Percentiles rank a stretch among this genome's conserved stretches.
Conservation (phyloP, 1,140 invertebrate genomes). For the Bombus superbus region DNA sequence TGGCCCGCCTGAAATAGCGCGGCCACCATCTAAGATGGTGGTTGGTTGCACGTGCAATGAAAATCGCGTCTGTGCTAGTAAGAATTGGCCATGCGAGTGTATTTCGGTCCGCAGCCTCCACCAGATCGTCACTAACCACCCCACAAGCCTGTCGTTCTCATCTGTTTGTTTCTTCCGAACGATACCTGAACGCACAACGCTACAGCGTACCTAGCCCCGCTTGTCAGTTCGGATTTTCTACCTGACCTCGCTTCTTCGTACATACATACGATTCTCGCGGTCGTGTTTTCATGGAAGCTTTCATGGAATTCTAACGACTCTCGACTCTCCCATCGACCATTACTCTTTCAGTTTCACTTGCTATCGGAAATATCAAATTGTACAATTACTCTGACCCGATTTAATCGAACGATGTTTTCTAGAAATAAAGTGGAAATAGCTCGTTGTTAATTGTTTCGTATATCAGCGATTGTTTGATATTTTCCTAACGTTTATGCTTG, state of each 20-base stretch:
- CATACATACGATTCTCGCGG: background rate
- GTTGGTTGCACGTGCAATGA: slow-evolving; percentile 67
- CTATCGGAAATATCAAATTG: background rate
- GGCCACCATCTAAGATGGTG: slow-evolving; percentile 71
- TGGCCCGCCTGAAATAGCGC: slow-evolving; percentile 79
- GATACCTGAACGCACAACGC: slow-evolving; percentile 11
- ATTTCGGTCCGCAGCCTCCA: slow-evolving; percentile 78
- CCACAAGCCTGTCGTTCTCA: slow-evolving; percentile 55
- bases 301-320: background rate
- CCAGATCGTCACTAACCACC: slow-evolving; percentile 70
- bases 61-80: slow-evolving; percentile 64
- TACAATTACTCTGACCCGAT: background rate
- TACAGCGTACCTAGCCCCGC: slow-evolving; percentile 8
- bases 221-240: background rate
- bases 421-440: too few relatives aligned
- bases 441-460: too few relatives aligned
- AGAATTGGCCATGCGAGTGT: slow-evolving; percentile 75
- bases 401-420: background rate
- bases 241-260: too few relatives aligned
- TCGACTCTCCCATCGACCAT: background rate
- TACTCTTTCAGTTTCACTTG: background rate
- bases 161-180: slow-evolving; percentile 29
- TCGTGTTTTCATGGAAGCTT: background rate
- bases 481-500: too few relatives aligned
- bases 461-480: too few relatives aligned